Evolutionary conservation across 2,888 invertebrate genomes (phyloP), one percentile per base, ranked within the genome.

Genomic region (Heteromyza rotundicornis): DNA sequence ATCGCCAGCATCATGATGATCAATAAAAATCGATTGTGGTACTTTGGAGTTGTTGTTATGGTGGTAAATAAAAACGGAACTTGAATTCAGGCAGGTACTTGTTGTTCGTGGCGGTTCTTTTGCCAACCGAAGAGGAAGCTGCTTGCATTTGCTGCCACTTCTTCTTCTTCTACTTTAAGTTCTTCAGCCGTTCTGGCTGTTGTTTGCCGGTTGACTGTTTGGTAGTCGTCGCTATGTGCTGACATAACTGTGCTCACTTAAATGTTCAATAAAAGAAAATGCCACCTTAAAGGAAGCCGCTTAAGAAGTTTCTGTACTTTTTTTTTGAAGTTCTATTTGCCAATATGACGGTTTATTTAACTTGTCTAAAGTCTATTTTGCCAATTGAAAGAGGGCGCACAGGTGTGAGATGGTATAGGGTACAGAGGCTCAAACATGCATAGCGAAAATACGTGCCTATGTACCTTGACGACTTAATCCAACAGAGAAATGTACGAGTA

Each of bases 21-120:
- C 75, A 74, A 72, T 72, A 70, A 32, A 73, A 75, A 72, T 75
- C 65, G 67, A 72, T 71, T 68, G 65, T 44, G 62, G 44, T 59
- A 62, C 19, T 19, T n/a, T 47, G 20, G 40, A 3, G 47, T 47
- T 17, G 2, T 5, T 47, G 17, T 47, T 47, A 19, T 19, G 2
- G 47, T 47, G 14, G 20, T 47, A 47, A 47, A 47, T 47, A 47
- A 19, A 47, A 47, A 47, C 47, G 20, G 47, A 47, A 20, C 47
- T 47, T 47, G 14, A 17, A 47, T 20, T n/a, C 40, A 40, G 47
- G 19, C 20, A 47, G 7, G 12, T 32, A 8, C 32, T n/a, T 7
- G 14, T 12, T 40, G n/a, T 3, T 8, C 40, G 40, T 19, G 5
- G 10, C 14, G 5, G 47, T 47, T 7, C 3, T 5, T 47, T 8